These are phyloP conservation scores for Rousettus leschenaultii DNA, from an alignment of 2,113 vertebrate genomes.

Conservation along the genomic window DNA sequence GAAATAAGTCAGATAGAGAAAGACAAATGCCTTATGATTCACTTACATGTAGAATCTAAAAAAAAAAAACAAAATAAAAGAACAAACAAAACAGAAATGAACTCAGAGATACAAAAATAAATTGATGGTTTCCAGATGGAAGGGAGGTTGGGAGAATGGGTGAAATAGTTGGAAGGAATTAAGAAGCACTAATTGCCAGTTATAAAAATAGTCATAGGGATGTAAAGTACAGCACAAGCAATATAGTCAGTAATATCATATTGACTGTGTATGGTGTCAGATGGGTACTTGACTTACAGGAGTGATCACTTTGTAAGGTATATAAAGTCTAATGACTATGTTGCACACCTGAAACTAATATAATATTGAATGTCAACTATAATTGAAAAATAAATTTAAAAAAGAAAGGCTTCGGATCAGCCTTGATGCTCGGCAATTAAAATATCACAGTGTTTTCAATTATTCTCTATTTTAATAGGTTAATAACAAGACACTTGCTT, in stretches of 20 bases:
- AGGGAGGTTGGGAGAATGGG: background rate
- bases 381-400: background rate
- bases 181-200: background rate
- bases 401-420: background rate
- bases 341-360: background rate
- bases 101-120: background rate
- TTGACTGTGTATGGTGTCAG: too few relatives aligned
- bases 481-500: background rate
- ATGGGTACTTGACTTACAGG: too few relatives aligned
- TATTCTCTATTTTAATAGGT: background rate
- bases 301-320: too few relatives aligned
- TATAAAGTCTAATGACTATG: too few relatives aligned
- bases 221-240: background rate
- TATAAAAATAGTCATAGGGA: background rate
- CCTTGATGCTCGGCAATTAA: background rate
- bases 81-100: too few relatives aligned
- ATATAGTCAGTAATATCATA: background rate
- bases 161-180: background rate
- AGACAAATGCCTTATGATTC: too few relatives aligned
- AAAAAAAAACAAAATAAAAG: too few relatives aligned
- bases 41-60: too few relatives aligned
- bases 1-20: too few relatives aligned
- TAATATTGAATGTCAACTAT: background rate
- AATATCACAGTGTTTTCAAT: background rate
- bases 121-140: background rate